Base-by-base conservation (phyloP, 2,888 invertebrate species). In the Lobophora halterata region DNA sequence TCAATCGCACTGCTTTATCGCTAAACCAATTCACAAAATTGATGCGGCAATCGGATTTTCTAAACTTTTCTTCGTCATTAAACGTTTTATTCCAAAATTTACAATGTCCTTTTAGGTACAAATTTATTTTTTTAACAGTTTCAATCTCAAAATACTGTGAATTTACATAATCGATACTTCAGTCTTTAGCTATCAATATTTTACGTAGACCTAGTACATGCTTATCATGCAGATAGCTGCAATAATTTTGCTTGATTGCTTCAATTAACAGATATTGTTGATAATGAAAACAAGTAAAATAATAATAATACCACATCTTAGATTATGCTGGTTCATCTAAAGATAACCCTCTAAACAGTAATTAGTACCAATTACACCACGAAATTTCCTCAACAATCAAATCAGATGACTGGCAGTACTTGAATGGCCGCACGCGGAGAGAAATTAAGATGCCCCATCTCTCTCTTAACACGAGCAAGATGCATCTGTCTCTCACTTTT, bases 301-400 rank as follows among this genome's bases (percentile, higher is more conserved):
- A 7, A 8, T 12, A 12, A n/a, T 12, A 26, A 21, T 23, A 32
- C 12, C 11, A 29, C 16, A 27, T 12, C 4, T 23, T 2, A 13
- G 5, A 31, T n/a, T n/a, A n/a, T n/a, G 26, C 21, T 20, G 63
- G 51, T 42, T 55, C 52, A 58, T 37, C 63, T 63, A 65, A 59
- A 67, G 65, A 68, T 63, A 68, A 66, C 63, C 70, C 65, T 75
- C 69, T 72, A 81, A 83, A 83, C 74, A 81, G 76, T 81, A 82
- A 82, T 86, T 82, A 82, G 74, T 70, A 76, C 73, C 77, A 83
- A 83, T 86, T 85, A 85, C 76, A 64, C 66, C 66, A 75, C 71
- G 71, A 74, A 76, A 74, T 73, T 78, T 68, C 69, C 65, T 72
- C 59, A 58, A 81, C 79, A 85, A 86, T 87, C 83, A 85, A 85